Conservation (phyloP, 2,113 vertebrate genomes). For the Sylvietta virens region DNA sequence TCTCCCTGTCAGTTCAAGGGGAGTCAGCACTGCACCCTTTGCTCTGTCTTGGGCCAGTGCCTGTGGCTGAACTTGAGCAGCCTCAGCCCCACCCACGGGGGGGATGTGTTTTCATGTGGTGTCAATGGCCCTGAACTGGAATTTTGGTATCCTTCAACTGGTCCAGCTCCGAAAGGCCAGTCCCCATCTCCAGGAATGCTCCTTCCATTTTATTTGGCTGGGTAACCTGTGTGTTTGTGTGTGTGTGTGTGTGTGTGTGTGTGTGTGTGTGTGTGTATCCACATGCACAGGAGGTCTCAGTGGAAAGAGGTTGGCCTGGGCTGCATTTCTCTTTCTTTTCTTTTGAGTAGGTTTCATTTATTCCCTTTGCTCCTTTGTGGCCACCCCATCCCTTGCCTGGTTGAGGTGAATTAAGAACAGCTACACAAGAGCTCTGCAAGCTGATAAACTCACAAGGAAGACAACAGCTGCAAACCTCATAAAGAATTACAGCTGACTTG, state of each 20-base stretch:
- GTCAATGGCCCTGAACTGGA: background rate
- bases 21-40: background rate
- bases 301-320: background rate
- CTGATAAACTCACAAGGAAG: background rate
- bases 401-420: background rate
- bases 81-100: accelerated
- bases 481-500: background rate
- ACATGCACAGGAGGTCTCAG: accelerated
- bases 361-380: background rate
- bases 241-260: too few species aligned
- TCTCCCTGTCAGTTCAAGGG: background rate
- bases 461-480: background rate
- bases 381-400: background rate
- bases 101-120: background rate
- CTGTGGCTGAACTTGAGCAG: background rate
- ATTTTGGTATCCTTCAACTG: background rate
- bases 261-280: too few species aligned
- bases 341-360: background rate
- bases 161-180: background rate
- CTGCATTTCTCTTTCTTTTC: background rate
- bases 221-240: too few species aligned
- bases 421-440: background rate
- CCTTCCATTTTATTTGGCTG: background rate
- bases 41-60: background rate
- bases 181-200: background rate